A percentile compares a stretch with the other conserved stretches of the same genome.
Evolutionary conservation across 2,797 vertebrate species (phyloP).

Genomic region (Enteromius unitaeniatus): DNA sequence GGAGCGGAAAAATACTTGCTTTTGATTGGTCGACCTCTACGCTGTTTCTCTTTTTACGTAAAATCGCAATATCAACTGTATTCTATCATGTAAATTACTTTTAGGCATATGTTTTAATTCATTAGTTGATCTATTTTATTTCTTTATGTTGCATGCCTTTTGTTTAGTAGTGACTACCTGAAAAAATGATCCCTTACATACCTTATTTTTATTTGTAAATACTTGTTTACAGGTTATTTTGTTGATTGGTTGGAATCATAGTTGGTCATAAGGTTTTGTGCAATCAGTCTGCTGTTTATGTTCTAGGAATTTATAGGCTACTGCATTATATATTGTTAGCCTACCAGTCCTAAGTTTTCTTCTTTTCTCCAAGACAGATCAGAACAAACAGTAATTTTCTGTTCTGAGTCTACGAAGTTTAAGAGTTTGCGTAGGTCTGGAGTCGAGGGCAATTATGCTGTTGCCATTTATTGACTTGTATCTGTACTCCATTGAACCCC

Average conservation of each 20-base stretch:
- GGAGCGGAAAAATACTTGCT: neutral
- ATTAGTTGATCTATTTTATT: neutral
- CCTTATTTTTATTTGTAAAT: neutral
- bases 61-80: neutral
- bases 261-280: neutral
- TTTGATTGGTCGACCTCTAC: neutral
- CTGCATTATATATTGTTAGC: neutral
- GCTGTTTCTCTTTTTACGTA: neutral
- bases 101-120: neutral
- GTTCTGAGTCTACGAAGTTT: neutral
- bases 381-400: neutral
- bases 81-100: neutral
- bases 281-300: neutral
- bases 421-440: neutral
- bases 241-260: neutral
- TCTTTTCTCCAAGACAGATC: neutral
- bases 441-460: constrained; percentile 14
- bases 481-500: constrained; percentile 11
- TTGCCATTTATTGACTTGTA: constrained; percentile 12
- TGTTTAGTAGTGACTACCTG: neutral
- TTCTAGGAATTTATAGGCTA: neutral
- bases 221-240: neutral
- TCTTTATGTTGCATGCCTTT: neutral
- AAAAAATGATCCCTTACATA: neutral
- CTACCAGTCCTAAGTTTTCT: no score